These are phyloP conservation scores for Alligator sinensis DNA, from an alignment of 2,113 vertebrate species.

Conservation along the genomic window DNA sequence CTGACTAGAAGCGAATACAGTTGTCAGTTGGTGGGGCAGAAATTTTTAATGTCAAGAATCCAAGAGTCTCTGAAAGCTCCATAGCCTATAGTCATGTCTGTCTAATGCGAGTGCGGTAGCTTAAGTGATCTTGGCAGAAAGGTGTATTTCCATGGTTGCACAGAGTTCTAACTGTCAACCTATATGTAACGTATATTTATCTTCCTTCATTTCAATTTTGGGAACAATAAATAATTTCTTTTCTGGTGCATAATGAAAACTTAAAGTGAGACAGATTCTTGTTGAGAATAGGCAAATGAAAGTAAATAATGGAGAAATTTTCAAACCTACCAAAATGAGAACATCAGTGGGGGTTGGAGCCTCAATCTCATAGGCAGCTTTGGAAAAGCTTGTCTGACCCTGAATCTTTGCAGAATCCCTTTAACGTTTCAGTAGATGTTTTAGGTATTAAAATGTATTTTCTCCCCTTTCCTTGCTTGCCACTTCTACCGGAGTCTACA, in stretches of 20 bases:
- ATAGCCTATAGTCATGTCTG: neutral
- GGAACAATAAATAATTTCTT: slow-evolving; percentile 12
- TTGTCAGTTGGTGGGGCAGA: slow-evolving; percentile 35
- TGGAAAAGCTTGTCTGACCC: neutral
- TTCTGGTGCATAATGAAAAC: neutral
- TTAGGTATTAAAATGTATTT: neutral
- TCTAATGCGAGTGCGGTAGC: neutral
- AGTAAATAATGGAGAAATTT: neutral
- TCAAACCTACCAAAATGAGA: neutral
- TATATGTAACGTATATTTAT: neutral
- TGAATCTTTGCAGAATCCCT: neutral
- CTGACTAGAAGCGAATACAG: neutral
- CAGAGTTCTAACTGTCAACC: slow-evolving; percentile 5
- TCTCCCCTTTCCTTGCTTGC: neutral
- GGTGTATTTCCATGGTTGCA: slow-evolving; percentile 36
- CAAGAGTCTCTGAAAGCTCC: slow-evolving; percentile 26
- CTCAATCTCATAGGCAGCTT: neutral
- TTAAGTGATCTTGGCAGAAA: slow-evolving; percentile 38
- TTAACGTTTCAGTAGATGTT: neutral
- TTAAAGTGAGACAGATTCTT: neutral
- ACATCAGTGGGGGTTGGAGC: neutral
- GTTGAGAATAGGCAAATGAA: neutral
- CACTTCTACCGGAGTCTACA: neutral
- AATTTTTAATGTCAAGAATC: slow-evolving; percentile 46
- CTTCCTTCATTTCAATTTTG: slow-evolving; percentile 18